Percentiles rank a stretch among this genome's conserved stretches.
Conservation (phyloP, 2,113 vertebrate species). For the Echinops telfairi region DNA sequence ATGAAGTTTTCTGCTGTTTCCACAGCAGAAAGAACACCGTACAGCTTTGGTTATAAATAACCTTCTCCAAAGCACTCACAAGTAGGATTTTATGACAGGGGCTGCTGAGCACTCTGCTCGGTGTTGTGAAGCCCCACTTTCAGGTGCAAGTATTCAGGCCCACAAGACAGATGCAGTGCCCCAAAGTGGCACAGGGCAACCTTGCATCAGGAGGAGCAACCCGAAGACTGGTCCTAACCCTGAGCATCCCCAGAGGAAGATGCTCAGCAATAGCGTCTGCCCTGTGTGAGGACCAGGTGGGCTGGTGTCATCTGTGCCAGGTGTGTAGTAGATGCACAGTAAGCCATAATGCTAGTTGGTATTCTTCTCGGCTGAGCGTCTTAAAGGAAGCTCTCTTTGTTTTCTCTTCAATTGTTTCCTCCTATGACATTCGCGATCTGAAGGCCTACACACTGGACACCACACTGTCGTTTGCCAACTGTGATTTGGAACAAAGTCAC, state of each 20-base stretch:
- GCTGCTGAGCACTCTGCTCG: neutral
- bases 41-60: neutral
- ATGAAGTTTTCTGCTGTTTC: constrained; percentile 27
- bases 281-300: neutral
- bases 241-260: neutral
- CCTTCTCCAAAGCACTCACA: neutral
- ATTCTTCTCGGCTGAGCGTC: neutral
- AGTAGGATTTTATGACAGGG: neutral
- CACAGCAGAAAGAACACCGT: constrained; percentile 12
- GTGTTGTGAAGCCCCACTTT: neutral
- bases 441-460: neutral
- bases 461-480: too few species aligned
- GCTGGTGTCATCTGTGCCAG: neutral
- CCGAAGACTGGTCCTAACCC: neutral
- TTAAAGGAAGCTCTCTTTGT: neutral
- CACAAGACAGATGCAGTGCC: neutral
- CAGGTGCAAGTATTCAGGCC: neutral
- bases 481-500: neutral
- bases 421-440: neutral
- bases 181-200: neutral
- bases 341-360: neutral
- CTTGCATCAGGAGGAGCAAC: neutral
- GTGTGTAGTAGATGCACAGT: rapidly evolving
- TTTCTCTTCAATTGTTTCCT: neutral
- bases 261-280: too few species aligned